A percentile compares a stretch with the other conserved stretches of the same genome.
phyloP scores from a whole-genome alignment of 35 echinoderm and acorn worm genomes.

The Apostichopus californicus region DNA sequence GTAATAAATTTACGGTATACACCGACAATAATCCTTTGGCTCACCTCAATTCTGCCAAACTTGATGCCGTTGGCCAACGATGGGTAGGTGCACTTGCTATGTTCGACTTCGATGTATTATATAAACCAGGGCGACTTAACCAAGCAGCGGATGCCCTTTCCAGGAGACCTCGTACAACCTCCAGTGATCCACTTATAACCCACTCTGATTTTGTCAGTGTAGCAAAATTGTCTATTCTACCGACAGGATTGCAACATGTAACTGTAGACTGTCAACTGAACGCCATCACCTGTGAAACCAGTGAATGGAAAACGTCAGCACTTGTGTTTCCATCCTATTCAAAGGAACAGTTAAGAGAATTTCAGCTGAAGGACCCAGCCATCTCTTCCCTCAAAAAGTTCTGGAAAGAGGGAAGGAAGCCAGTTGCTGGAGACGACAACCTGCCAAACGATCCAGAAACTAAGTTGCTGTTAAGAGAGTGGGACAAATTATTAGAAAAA shows the following conservation, averaged over 20 bases:
- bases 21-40: no score
- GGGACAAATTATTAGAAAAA: neutral
- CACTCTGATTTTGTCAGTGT: neutral
- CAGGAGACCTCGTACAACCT: neutral
- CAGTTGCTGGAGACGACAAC: neutral
- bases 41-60: conserved; percentile 53
- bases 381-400: neutral
- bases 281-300: neutral
- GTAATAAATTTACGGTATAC: no score
- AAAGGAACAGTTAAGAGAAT: neutral
- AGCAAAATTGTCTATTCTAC: neutral
- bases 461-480: conserved; percentile 27
- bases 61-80: conserved; percentile 57
- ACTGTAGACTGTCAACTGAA: neutral
- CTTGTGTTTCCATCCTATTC: conserved; percentile 12
- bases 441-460: neutral
- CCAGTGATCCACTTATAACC: neutral
- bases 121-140: conserved; percentile 48
- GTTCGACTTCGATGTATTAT: conserved; percentile 62
- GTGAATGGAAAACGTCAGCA: neutral
- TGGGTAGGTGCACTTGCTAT: conserved; percentile 57
- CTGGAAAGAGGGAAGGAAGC: neutral
- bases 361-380: conserved; percentile 1
- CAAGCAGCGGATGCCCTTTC: conserved; percentile 57
- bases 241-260: neutral